Base-by-base conservation (phyloP, 2,113 vertebrate species). In the Heteronetta atricapilla region DNA sequence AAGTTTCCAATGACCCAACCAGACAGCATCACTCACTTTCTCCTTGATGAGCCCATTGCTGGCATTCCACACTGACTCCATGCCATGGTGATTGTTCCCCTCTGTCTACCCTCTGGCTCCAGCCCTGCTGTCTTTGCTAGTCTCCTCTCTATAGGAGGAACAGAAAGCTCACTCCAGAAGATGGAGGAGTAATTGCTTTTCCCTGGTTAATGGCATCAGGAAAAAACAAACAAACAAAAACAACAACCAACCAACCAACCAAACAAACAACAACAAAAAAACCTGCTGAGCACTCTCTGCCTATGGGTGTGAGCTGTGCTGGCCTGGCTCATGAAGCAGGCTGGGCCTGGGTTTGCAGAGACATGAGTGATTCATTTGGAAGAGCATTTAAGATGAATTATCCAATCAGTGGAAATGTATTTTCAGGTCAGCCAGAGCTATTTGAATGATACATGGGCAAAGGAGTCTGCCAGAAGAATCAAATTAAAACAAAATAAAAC, bases 401-500 rank as follows among this genome's bases (percentile, higher is more conserved):
- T 74, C 68, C 62, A 88, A 86, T 78, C 73, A 73, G 38, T 62
- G 59, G 44, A 89, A 95, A 93, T 74, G 81, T 63, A 17, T 82
- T 93, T 88, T 87, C 86, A 64, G 86, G 75, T 91, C 90, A 94
- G n/a, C 13, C 67, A 76, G 33, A 82, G 66, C 70, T 93, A 44
- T 69, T 55, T 84, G 74, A 77, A 26, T 70, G 55, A 44, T 70
- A 74, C 7, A 55, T 34, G n/a, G 15, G 44, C 0, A 62, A 66
- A 42, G 34, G 48, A 31, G 15, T 33, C 68, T 83, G 21, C 38
- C 59, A 66, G 44, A 82, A 58, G 68, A 81, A 87, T 63, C 33
- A 40, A 64, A 58, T 52, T 23, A n/a, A 46, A 91, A 38, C 26
- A 63, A 38, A 52, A 52, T 13, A 38, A 53, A 53, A 26, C 26